phyloP scores from a whole-genome alignment of 2,113 vertebrate genomes.

The Rynchops niger region DNA sequence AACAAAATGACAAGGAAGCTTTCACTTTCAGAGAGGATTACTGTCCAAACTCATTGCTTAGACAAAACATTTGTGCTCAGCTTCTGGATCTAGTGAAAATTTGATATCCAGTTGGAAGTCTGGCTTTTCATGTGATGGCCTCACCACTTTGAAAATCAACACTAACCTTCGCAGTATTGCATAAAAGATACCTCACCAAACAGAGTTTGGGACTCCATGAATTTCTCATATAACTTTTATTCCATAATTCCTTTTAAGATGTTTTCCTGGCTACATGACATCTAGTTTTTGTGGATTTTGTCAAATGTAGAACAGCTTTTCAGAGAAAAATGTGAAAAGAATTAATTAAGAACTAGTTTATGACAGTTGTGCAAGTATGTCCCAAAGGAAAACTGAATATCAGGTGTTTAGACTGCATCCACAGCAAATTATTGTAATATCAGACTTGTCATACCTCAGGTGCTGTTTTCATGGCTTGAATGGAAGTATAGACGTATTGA shows the following conservation, averaged over 20 bases:
- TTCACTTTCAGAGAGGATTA: background rate
- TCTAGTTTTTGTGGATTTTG: background rate
- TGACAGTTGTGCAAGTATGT: background rate
- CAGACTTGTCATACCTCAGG: background rate
- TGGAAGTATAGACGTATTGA: background rate
- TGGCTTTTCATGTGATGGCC: background rate
- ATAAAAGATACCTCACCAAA: background rate
- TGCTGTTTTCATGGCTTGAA: background rate
- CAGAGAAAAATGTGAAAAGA: background rate
- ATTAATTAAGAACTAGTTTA: background rate
- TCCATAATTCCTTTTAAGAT: background rate
- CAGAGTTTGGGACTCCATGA: background rate
- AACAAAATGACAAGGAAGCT: background rate
- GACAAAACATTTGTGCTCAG: background rate
- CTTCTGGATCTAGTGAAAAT: background rate
- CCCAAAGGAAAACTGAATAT: background rate
- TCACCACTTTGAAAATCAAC: background rate
- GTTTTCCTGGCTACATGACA: background rate
- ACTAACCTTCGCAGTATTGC: background rate
- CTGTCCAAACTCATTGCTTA: background rate
- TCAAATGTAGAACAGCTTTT: background rate
- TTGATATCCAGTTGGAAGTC: background rate
- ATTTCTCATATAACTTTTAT: background rate
- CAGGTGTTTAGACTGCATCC: background rate
- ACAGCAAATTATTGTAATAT: background rate